Evolutionary conservation across 2,888 invertebrate species (phyloP).

Genomic region (Melipona bicolor): DNA sequence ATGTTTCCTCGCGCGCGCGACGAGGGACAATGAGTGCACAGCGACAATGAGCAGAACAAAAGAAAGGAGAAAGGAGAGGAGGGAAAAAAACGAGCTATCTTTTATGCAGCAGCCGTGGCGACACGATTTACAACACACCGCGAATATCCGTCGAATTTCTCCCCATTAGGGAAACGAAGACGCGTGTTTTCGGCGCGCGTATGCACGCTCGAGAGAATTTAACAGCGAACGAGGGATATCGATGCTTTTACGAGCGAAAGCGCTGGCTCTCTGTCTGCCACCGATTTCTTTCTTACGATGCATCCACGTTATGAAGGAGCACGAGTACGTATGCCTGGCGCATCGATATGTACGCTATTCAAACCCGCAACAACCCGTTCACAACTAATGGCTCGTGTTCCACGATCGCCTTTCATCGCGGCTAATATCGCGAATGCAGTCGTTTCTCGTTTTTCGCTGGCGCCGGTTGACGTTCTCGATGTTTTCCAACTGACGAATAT

Average conservation of each 20-base stretch:
- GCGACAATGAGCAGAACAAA: background rate
- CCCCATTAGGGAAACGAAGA: background rate
- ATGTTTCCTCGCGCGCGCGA: background rate
- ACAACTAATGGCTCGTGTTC: conserved; percentile 42
- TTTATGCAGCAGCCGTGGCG: background rate
- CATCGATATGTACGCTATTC: conserved; percentile 20
- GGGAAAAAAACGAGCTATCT: background rate
- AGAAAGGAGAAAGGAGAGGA: background rate
- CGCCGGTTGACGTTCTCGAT: background rate
- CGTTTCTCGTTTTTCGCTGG: background rate
- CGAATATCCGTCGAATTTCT: conserved; percentile 4
- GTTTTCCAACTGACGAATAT: background rate
- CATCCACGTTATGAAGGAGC: conserved; percentile 18
- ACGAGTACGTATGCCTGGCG: conserved; percentile 9
- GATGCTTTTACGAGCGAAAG: conserved; percentile 46
- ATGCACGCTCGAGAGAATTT: conserved; percentile 12
- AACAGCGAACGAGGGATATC: conserved; percentile 37
- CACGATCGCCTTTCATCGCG: conserved; percentile 20
- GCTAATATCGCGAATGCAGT: conserved; percentile 28
- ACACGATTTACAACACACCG: background rate
- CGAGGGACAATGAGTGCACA: background rate
- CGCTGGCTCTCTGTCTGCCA: conserved; percentile 28
- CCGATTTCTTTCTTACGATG: conserved; percentile 34
- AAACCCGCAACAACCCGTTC: conserved; percentile 2
- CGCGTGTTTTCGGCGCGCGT: background rate